These are phyloP conservation scores for Montipora sp. DNA, from an alignment of 64 coral and sea anemone genomes.

Conservation along the genomic window DNA sequence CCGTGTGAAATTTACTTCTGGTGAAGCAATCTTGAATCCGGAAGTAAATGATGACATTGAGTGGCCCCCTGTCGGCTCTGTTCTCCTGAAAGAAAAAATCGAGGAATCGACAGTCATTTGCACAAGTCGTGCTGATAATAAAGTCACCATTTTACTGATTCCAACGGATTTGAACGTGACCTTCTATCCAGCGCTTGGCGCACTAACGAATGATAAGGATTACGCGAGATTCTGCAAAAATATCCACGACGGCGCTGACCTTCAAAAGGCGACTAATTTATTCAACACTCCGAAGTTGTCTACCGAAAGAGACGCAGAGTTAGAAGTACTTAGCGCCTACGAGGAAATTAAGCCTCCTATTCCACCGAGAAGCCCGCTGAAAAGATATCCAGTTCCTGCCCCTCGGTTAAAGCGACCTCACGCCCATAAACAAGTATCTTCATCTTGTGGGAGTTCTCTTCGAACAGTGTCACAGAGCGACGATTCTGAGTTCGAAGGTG, in stretches of 20 bases:
- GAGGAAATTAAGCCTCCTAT: not conserved
- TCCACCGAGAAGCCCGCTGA: not conserved
- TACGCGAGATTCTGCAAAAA: conserved; percentile 39
- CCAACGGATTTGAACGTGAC: conserved; percentile 11
- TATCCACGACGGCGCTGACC: conserved; percentile 37
- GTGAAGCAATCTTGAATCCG: not conserved
- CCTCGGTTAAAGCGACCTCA: not conserved
- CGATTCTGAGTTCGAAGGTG: not conserved
- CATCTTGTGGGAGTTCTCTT: not conserved
- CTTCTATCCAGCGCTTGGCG: not conserved
- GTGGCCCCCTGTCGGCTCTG: not conserved
- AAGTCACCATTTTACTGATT: conserved; percentile 28
- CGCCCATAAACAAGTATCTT: not conserved
- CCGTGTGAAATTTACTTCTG: conserved; percentile 12
- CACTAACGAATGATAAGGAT: not conserved
- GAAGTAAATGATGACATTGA: not conserved
- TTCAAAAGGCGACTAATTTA: not conserved
- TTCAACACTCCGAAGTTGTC: not conserved
- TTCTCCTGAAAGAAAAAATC: conserved; percentile 23
- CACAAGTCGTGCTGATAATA: conserved; percentile 4
- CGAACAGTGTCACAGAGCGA: not conserved
- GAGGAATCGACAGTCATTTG: conserved; percentile 31
- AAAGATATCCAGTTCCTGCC: not conserved
- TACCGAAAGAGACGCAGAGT: not conserved
- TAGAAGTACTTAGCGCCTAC: not conserved